Percentiles rank a stretch among this genome's conserved stretches.
phyloP scores from a whole-genome alignment of 2,113 vertebrate species.

The Chroicocephalus ridibundus region DNA sequence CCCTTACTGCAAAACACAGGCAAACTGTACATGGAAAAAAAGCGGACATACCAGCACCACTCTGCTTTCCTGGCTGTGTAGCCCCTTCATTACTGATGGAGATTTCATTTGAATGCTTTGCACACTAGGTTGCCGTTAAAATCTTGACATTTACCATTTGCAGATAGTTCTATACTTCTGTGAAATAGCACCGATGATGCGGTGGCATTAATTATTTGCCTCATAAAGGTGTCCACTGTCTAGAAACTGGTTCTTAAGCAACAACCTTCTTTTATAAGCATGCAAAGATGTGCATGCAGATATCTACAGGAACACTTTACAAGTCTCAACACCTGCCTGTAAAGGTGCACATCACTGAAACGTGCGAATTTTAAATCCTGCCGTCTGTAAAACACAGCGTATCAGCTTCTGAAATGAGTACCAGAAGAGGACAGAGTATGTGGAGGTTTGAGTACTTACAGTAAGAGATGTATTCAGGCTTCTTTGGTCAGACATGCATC shows the following conservation, averaged over 20 bases:
- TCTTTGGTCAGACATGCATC: neutral
- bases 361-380: neutral
- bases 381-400: neutral
- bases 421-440: neutral
- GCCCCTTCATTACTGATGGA: neutral
- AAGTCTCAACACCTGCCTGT: neutral
- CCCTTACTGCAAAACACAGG: neutral
- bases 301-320: neutral
- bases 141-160: conserved; percentile 34
- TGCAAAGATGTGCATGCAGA: neutral
- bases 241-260: neutral
- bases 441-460: neutral
- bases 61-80: neutral
- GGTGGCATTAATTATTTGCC: conserved; percentile 6
- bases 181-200: conserved; percentile 4
- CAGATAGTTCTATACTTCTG: neutral
- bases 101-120: conserved; percentile 35
- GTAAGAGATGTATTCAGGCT: neutral
- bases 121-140: neutral
- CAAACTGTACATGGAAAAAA: neutral
- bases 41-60: fast-evolving
- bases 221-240: neutral
- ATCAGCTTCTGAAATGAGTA: neutral
- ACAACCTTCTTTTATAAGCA: neutral
- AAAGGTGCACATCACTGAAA: neutral